These are phyloP conservation scores for Hyaena hyaena DNA, from an alignment of 2,113 vertebrate genomes.

Conservation along the genomic window DNA sequence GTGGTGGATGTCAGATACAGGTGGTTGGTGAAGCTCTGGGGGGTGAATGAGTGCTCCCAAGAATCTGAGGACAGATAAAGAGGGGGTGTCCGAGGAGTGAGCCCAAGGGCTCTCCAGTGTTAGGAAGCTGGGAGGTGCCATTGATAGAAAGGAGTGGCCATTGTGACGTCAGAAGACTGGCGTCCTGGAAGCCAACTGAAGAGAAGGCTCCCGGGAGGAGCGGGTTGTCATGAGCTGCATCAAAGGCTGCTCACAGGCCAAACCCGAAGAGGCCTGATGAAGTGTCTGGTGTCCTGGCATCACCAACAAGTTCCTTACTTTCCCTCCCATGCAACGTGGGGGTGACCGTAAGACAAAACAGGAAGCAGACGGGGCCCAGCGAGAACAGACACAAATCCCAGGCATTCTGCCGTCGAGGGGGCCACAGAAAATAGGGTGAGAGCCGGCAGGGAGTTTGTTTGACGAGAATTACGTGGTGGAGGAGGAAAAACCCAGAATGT, in stretches of 20 bases:
- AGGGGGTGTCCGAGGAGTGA: background rate
- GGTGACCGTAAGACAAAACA: background rate
- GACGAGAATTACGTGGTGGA: background rate
- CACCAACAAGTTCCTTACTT: background rate
- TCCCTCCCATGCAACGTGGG: background rate
- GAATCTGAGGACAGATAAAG: background rate
- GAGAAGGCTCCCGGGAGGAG: background rate
- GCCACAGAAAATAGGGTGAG: background rate
- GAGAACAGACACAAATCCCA: background rate
- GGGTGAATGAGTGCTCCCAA: background rate
- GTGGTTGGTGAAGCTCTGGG: background rate
- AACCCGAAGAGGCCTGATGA: background rate
- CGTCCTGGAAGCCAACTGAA: background rate
- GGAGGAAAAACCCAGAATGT: background rate
- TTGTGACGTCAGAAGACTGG: background rate
- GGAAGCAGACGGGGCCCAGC: background rate
- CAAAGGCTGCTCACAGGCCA: background rate
- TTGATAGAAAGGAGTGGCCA: background rate
- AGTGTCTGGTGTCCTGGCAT: background rate
- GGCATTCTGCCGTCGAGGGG: background rate
- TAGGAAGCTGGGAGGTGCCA: background rate
- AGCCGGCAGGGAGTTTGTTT: background rate
- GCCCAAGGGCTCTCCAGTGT: background rate
- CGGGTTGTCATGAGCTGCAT: background rate
- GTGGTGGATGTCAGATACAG: background rate